Percentiles rank a stretch among this genome's conserved stretches.
Conservation (phyloP, 2,888 invertebrate species). For the Caenorhabditis auriculariae region DNA sequence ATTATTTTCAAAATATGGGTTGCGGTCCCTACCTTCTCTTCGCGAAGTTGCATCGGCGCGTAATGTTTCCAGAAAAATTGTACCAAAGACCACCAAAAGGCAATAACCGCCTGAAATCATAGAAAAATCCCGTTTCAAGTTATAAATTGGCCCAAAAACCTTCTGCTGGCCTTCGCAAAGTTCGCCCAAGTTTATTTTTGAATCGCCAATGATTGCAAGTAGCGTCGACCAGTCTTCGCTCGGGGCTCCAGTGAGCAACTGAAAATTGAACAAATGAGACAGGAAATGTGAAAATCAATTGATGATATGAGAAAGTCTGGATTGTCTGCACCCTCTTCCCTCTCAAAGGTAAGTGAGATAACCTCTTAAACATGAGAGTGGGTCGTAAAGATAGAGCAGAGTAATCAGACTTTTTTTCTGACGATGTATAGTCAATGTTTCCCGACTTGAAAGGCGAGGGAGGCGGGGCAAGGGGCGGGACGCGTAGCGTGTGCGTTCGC, state of each 20-base stretch:
- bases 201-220: constrained; percentile 40
- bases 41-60: constrained; percentile 37
- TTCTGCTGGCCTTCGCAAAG: constrained; percentile 42
- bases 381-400: no score
- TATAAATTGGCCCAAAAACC: constrained; percentile 1
- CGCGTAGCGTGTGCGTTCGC: no score
- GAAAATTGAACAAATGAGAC: no score
- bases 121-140: no score
- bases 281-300: no score
- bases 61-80: constrained; percentile 41
- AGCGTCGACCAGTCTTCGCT: constrained; percentile 47
- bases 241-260: constrained; percentile 35
- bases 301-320: no score
- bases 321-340: no score
- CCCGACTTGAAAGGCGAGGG: no score
- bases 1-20: background rate
- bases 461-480: no score
- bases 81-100: constrained; percentile 43
- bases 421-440: no score
- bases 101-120: constrained; percentile 29
- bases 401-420: no score
- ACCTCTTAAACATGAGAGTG: background rate
- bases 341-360: background rate
- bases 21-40: constrained; percentile 33
- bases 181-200: constrained; percentile 39